A percentile compares a stretch with the other conserved stretches of the same genome.
Conservation (phyloP, 2,888 invertebrate genomes). For the Xestia ashworthii region DNA sequence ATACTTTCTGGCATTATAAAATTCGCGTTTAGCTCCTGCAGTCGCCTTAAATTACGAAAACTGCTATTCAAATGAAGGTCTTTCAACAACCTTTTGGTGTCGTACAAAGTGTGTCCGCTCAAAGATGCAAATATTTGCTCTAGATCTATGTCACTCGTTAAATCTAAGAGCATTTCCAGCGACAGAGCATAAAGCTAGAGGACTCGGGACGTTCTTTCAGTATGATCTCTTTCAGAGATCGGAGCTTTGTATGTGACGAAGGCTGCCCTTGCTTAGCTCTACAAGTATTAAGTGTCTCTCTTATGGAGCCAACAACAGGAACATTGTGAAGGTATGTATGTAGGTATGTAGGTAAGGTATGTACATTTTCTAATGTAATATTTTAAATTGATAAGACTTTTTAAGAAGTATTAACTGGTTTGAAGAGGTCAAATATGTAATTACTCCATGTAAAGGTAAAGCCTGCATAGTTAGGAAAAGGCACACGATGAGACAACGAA, state of each 20-base stretch:
- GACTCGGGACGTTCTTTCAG: not conserved
- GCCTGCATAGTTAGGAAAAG: too few relatives aligned
- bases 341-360: too few relatives aligned
- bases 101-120: not conserved
- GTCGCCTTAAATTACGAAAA: not conserved
- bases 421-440: too few relatives aligned
- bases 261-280: not conserved
- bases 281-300: not conserved
- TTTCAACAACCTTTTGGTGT: not conserved
- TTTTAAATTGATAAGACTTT: too few relatives aligned
- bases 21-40: too few relatives aligned
- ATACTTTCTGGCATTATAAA: too few relatives aligned
- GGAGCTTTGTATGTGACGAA: not conserved
- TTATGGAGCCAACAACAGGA: not conserved
- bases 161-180: not conserved
- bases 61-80: not conserved
- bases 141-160: not conserved
- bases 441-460: too few relatives aligned
- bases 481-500: too few relatives aligned
- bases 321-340: not conserved
- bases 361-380: too few relatives aligned
- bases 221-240: not conserved
- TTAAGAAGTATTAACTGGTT: too few relatives aligned
- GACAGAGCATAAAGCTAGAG: not conserved
- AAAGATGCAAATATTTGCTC: constrained; percentile 2